A percentile compares a stretch with the other conserved stretches of the same genome.
Evolutionary conservation across 2,797 vertebrate genomes (phyloP).

Genomic region (Gallinago solitaria): DNA sequence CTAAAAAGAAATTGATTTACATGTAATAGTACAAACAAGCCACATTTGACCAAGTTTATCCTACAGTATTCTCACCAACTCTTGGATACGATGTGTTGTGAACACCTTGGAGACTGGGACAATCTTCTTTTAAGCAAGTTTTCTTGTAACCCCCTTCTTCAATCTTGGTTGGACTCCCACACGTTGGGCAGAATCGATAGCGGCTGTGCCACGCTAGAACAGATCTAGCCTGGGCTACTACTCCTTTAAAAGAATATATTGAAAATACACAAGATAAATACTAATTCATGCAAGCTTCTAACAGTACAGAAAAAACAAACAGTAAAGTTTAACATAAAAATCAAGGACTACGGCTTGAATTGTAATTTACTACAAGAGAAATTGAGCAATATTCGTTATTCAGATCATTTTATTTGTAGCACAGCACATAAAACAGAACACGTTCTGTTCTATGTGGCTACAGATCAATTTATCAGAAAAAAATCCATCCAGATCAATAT

Average conservation of each 20-base stretch:
- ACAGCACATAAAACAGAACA: not conserved
- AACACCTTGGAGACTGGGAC: constrained; percentile 87
- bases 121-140: constrained; percentile 83
- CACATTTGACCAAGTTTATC: not conserved
- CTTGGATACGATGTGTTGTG: constrained; percentile 95
- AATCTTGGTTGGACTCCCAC: constrained; percentile 83
- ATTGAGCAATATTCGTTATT: not conserved
- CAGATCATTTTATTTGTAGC: not conserved
- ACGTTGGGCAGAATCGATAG: constrained; percentile 91
- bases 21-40: not conserved
- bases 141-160: constrained; percentile 92
- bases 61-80: constrained; percentile 82
- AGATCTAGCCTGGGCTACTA: constrained; percentile 90
- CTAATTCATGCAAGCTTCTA: not conserved
- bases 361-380: not conserved
- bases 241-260: constrained; percentile 75
- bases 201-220: constrained; percentile 89
- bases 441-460: not conserved
- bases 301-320: not conserved
- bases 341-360: not conserved
- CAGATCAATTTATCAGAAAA: not conserved
- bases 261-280: not conserved
- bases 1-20: not conserved
- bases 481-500: not conserved
- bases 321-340: not conserved